phyloP scores from a whole-genome alignment of 2,113 vertebrate species.

The Anguilla rostrata region DNA sequence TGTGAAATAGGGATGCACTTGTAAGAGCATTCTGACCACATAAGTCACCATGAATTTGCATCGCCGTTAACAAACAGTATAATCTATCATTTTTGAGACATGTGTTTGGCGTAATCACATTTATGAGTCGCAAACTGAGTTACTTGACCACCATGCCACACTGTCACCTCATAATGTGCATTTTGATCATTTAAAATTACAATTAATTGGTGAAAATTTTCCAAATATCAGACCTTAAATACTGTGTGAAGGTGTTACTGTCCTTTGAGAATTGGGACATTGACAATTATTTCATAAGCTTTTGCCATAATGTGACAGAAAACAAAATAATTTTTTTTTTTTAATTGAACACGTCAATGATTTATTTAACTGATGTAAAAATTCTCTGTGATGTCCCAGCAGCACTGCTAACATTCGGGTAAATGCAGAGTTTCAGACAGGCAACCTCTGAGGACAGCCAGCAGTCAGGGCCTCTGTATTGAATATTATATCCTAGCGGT shows the following conservation, averaged over 20 bases:
- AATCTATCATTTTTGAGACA: background rate
- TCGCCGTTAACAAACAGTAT: background rate
- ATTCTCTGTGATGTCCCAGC: background rate
- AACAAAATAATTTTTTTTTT: background rate
- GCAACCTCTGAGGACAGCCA: background rate
- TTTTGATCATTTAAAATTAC: background rate
- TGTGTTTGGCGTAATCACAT: no score
- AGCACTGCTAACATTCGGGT: background rate
- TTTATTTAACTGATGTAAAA: background rate
- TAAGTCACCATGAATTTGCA: background rate
- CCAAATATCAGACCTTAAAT: background rate
- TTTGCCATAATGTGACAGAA: no score
- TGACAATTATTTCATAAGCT: no score
- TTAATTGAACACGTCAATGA: background rate
- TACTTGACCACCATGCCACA: no score
- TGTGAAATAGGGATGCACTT: no score
- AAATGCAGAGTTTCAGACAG: slow-evolving; percentile 8
- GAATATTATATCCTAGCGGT: background rate
- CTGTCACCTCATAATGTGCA: no score
- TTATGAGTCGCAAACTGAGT: no score
- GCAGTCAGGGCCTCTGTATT: background rate
- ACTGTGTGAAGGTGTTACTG: background rate
- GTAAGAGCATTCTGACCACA: no score
- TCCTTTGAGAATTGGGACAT: no score
- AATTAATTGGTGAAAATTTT: background rate